phyloP scores from a whole-genome alignment of 2,113 vertebrate genomes.

The Diadophis punctatus region DNA sequence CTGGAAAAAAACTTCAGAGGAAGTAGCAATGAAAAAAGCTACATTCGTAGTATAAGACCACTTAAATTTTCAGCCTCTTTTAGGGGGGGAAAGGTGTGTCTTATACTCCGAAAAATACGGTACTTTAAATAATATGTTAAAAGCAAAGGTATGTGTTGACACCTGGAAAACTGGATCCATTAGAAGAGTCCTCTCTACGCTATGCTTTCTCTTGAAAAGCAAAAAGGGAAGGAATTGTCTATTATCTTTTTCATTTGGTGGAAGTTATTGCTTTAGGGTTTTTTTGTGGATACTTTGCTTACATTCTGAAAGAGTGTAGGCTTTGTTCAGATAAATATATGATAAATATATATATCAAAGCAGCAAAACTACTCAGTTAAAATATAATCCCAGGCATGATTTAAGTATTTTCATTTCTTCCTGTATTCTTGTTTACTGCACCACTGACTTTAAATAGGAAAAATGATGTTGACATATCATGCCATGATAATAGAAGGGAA shows the following conservation, averaged over 20 bases:
- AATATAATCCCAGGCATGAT: neutral
- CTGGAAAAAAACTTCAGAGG: too few species aligned
- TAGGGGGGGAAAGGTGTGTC: too few species aligned
- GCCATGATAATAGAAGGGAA: neutral
- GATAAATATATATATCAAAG: neutral
- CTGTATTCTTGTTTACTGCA: neutral
- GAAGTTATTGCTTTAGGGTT: neutral
- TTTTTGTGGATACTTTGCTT: neutral
- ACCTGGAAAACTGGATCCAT: neutral
- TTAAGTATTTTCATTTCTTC: neutral
- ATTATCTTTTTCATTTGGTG: neutral
- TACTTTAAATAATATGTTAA: neutral
- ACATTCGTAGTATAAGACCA: too few species aligned
- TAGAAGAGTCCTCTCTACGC: neutral
- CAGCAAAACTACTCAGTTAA: neutral
- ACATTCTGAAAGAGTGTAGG: neutral
- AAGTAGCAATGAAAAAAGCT: too few species aligned
- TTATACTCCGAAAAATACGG: too few species aligned
- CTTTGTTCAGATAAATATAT: neutral
- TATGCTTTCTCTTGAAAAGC: neutral
- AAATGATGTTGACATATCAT: neutral
- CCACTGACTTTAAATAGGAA: neutral
- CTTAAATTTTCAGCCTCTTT: too few species aligned
- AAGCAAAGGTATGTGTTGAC: neutral
- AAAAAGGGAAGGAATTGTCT: neutral